Conservation (phyloP, 2,888 invertebrate species). For the Drosophila affinis region DNA sequence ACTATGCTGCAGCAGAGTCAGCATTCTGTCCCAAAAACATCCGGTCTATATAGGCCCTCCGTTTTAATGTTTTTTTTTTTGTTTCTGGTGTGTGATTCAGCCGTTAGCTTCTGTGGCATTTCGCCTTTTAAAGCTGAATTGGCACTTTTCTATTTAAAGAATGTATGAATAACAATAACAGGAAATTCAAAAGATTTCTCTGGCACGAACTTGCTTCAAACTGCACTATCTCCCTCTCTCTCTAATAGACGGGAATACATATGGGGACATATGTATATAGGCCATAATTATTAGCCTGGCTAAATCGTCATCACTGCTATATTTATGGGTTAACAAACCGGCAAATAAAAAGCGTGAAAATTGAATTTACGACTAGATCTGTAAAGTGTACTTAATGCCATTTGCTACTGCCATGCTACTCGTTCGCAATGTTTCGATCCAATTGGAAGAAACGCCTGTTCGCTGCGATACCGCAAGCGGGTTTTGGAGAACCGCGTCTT, state of each 20-base stretch:
- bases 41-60: not conserved
- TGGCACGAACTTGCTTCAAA: not conserved
- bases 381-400: not conserved
- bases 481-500: constrained; percentile 11
- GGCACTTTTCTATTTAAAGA: not conserved
- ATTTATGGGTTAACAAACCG: not conserved
- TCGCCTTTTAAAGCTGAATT: not conserved
- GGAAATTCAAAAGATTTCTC: not conserved
- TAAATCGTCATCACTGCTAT: not conserved
- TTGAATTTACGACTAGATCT: not conserved
- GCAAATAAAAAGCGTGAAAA: constrained; percentile 9
- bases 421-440: constrained; percentile 5
- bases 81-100: not conserved
- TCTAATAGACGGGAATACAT: not conserved
- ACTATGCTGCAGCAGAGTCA: not conserved
- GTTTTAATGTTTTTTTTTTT: not conserved
- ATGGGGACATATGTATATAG: not conserved
- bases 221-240: not conserved
- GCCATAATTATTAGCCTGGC: not conserved
- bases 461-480: not conserved
- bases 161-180: not conserved
- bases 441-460: not conserved
- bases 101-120: not conserved
- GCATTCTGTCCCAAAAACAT: not conserved
- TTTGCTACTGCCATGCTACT: not conserved